Base-by-base conservation (phyloP, 2,113 vertebrate genomes). In the Dascyllus trimaculatus region DNA sequence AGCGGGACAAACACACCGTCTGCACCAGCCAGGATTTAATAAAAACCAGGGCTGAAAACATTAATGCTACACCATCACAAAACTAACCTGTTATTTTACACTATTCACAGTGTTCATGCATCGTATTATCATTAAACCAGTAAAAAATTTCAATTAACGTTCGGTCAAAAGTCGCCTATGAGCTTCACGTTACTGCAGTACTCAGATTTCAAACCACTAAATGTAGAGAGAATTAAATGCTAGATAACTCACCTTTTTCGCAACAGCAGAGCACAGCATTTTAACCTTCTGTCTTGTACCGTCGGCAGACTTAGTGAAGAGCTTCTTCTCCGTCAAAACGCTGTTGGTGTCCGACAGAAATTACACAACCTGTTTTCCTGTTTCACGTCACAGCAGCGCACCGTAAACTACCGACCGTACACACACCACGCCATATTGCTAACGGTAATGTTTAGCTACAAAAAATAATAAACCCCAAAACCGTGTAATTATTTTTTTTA, bases 241-340 rank as follows among this genome's bases (percentile, higher is more conserved):
- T 4, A 9, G 11, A 43, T 11, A 29, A 91, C 94, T 90, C 54
- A 95, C 94, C 81, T 76, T 89, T 82, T 78, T 92, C 0, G 88
- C 68, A 22, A 81, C 10, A 10, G 77, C 0, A 43, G 82, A 78
- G 45, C 91, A 73, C 18, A 92, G 4, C 94, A 94, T 94, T 54
- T 71, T 87, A 7, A 15, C 25, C 25, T 18, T 11, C 19, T 26
- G 48, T 38, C 5, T 24, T 45, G 6, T 43, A 15, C 17, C n/a
- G 35, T 4, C 7, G 9, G 14, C 1, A 29, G 35, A 54, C 51
- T n/a, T 10, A 25, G 3, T 9, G 25, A 29, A 4, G 18, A 5
- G 38, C 6, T 54, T 29, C 32, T 43, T 19, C 1, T 9, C 32
- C 1, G 29, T 26, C 4, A 2, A 43, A 56, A 4, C 4, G 35